A percentile compares a stretch with the other conserved stretches of the same genome.
Conservation (phyloP, 2,888 invertebrate genomes). For the Anarsia innoxiella region DNA sequence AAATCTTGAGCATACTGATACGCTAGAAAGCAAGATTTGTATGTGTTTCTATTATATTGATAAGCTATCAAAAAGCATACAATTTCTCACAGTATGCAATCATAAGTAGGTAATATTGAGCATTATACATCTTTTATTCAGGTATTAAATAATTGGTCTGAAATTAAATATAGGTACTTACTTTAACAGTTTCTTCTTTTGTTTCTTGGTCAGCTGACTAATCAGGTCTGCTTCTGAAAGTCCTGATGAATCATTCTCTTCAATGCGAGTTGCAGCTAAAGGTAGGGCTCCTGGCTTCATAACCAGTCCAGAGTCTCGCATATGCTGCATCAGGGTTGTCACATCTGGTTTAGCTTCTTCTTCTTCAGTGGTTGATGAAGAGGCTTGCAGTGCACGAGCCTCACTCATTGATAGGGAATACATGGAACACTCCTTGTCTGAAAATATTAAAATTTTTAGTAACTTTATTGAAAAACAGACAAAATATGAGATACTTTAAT, state of each 20-base stretch:
- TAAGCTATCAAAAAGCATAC: too few relatives aligned
- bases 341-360: constrained; percentile 74
- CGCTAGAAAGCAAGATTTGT: too few relatives aligned
- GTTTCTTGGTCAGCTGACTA: constrained; percentile 88
- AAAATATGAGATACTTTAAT: too few relatives aligned
- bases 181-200: constrained; percentile 94
- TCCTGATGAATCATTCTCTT: constrained; percentile 72
- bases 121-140: too few relatives aligned
- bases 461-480: too few relatives aligned
- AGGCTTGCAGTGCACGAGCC: constrained; percentile 82
- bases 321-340: constrained; percentile 87
- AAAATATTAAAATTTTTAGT: constrained; percentile 25
- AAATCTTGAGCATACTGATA: too few relatives aligned
- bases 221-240: constrained; percentile 86
- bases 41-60: too few relatives aligned
- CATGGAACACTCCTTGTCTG: constrained; percentile 96
- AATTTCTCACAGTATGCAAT: too few relatives aligned
- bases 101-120: too few relatives aligned
- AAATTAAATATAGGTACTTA: constrained; percentile 36
- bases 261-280: constrained; percentile 73
- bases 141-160: not conserved
- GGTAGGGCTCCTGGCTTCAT: constrained; percentile 86
- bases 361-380: constrained; percentile 83
- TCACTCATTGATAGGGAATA: constrained; percentile 90
- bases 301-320: constrained; percentile 93